phyloP scores from a whole-genome alignment of 2,888 invertebrate genomes.

The Villa cingulata region DNA sequence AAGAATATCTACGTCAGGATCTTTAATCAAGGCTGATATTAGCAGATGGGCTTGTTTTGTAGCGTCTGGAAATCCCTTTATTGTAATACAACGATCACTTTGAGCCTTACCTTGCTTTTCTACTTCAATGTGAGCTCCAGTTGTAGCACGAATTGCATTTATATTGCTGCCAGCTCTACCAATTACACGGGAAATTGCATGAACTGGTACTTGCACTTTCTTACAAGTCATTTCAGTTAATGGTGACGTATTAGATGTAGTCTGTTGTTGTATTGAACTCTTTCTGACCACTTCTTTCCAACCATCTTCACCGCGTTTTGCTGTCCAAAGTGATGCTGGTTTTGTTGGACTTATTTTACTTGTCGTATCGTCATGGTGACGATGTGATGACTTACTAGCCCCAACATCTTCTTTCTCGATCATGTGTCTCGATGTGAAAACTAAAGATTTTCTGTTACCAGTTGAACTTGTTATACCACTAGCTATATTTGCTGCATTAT shows the following conservation, averaged over 20 bases:
- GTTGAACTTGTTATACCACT: background rate
- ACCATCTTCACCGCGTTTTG: constrained; percentile 73
- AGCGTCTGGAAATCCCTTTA: constrained; percentile 85
- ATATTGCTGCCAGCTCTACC: constrained; percentile 96
- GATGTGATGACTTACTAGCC: background rate
- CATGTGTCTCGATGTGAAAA: constrained; percentile 57
- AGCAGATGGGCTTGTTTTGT: constrained; percentile 84
- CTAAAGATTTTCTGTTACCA: constrained; percentile 45
- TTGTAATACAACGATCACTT: constrained; percentile 87
- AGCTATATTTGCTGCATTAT: background rate
- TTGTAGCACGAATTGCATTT: constrained; percentile 91
- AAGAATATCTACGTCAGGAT: constrained; percentile 84
- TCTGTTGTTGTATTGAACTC: constrained; percentile 44
- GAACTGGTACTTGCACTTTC: constrained; percentile 86
- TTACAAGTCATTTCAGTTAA: constrained; percentile 48
- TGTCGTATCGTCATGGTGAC: constrained; percentile 6
- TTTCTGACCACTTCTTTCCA: constrained; percentile 95
- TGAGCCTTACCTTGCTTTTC: constrained; percentile 94
- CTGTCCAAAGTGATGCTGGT: constrained; percentile 18
- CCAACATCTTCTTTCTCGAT: constrained; percentile 52
- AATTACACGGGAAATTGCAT: constrained; percentile 93
- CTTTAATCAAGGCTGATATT: constrained; percentile 84
- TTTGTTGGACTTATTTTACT: constrained; percentile 8
- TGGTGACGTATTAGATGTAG: constrained; percentile 20
- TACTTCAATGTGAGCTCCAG: constrained; percentile 95